Conservation (phyloP, 2,113 vertebrate genomes). For the Amblyornis subalaris region DNA sequence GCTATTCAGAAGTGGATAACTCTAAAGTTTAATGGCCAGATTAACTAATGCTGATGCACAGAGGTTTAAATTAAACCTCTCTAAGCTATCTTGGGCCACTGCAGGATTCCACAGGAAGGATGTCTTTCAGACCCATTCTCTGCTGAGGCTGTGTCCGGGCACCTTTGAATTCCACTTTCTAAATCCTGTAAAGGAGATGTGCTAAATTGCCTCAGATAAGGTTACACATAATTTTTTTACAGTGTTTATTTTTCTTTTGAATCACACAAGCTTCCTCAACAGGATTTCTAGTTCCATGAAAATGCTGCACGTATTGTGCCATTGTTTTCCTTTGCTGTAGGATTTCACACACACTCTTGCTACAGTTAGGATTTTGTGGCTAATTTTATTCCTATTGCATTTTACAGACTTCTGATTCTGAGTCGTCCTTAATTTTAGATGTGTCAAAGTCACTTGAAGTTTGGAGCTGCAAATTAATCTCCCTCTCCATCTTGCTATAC, state of each 20-base stretch:
- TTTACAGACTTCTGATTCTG: neutral
- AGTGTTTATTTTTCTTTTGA: neutral
- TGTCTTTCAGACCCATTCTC: neutral
- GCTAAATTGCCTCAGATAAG: neutral
- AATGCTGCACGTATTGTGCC: neutral
- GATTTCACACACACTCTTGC: neutral
- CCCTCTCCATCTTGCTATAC: neutral
- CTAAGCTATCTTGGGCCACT: neutral
- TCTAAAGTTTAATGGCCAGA: slow-evolving; percentile 40
- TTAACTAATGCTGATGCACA: slow-evolving; percentile 38
- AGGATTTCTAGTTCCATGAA: neutral
- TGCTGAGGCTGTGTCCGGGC: neutral
- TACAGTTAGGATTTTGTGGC: neutral
- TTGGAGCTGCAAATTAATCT: neutral
- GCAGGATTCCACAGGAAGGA: neutral
- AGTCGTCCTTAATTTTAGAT: neutral
- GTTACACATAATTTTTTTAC: neutral
- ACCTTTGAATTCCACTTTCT: neutral
- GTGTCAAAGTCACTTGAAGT: neutral
- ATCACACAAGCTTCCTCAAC: neutral
- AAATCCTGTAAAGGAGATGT: neutral
- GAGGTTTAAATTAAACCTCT: slow-evolving; percentile 40
- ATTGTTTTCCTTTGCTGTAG: neutral
- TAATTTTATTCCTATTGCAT: neutral
- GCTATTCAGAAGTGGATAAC: slow-evolving; percentile 41